These are phyloP conservation scores for Spea bombifrons DNA, from an alignment of 2,113 vertebrate genomes.

Conservation along the genomic window DNA sequence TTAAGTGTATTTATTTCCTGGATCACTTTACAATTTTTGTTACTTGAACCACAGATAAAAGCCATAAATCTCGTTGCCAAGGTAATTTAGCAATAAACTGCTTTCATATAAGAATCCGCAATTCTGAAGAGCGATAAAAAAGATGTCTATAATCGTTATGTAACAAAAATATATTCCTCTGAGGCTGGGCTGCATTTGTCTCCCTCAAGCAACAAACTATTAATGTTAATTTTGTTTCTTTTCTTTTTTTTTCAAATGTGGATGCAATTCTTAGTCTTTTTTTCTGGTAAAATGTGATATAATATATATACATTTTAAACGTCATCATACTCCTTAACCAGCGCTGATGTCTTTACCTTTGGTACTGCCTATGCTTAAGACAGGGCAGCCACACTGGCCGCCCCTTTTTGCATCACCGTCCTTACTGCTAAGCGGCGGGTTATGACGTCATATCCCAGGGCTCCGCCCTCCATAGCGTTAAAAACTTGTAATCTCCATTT, in stretches of 20 bases:
- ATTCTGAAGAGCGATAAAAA: background rate
- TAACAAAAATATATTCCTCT: background rate
- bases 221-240: background rate
- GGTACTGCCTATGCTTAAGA: no score
- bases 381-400: no score
- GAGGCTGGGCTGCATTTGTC: background rate
- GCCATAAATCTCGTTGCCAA: conserved; percentile 64
- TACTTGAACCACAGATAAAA: conserved; percentile 58
- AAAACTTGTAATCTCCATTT: no score
- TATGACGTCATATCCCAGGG: no score
- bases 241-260: background rate
- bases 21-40: conserved; percentile 67
- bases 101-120: conserved; percentile 38
- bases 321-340: no score
- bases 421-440: no score
- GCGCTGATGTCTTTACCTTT: no score
- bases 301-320: background rate
- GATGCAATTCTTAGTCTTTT: background rate
- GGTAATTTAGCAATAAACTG: conserved; percentile 67
- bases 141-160: background rate
- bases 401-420: no score
- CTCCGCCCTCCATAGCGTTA: no score
- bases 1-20: conserved; percentile 63
- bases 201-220: background rate
- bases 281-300: background rate